These are phyloP conservation scores for Cricetomys ansorgei DNA, from an alignment of 2,113 vertebrate species.

Conservation along the genomic window DNA sequence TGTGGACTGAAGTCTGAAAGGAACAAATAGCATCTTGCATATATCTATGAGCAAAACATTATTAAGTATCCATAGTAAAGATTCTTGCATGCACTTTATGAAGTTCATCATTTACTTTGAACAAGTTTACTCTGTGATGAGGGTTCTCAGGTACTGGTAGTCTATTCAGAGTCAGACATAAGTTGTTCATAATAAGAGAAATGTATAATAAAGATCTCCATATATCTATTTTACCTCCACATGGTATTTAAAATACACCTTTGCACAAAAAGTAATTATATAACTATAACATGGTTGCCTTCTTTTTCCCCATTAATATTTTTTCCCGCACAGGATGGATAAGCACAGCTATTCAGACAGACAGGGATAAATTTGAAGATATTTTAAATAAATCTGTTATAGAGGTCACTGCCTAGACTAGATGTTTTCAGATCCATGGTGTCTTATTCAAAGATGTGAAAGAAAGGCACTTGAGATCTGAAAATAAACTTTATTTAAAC, in stretches of 20 bases:
- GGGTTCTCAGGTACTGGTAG: background rate
- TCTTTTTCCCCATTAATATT: background rate
- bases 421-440: background rate
- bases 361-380: background rate
- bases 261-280: background rate
- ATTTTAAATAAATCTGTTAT: background rate
- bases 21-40: background rate
- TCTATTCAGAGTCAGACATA: background rate
- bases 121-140: background rate
- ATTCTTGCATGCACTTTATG: background rate
- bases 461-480: no score
- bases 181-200: background rate
- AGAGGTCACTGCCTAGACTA: background rate
- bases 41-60: background rate
- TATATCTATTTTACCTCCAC: background rate
- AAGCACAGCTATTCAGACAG: background rate
- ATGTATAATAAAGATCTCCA: background rate
- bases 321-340: background rate
- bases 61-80: background rate
- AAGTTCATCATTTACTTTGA: background rate
- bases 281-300: background rate
- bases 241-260: conserved; percentile 16
- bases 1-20: background rate
- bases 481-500: background rate
- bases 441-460: background rate